A percentile compares a stretch with the other conserved stretches of the same genome.
These are phyloP conservation scores for Bergia puertoricense DNA, from an alignment of 92 coral and sea anemone genomes.

Conservation along the genomic window DNA sequence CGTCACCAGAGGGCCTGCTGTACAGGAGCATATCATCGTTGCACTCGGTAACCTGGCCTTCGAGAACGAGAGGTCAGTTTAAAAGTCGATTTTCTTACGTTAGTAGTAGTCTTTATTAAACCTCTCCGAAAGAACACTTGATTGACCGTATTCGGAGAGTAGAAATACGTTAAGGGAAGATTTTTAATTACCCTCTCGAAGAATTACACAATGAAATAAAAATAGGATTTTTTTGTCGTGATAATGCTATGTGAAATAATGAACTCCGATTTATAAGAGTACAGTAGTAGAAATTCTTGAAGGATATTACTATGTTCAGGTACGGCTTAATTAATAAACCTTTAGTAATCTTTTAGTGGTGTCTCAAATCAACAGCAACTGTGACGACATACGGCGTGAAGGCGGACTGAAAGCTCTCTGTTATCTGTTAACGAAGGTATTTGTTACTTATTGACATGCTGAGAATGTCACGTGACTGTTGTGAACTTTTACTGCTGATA, in stretches of 20 bases:
- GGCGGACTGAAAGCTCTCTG: slow-evolving; percentile 88
- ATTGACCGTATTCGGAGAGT: no score
- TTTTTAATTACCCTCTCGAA: no score
- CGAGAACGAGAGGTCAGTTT: slow-evolving; percentile 74
- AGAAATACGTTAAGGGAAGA: no score
- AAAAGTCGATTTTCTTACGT: background rate
- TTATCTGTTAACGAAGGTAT: slow-evolving; percentile 78
- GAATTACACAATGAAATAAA: no score
- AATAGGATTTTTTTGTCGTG: no score
- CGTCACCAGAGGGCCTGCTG: slow-evolving; percentile 73
- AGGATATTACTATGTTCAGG: no score
- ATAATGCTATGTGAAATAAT: no score
- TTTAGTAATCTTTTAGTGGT: background rate
- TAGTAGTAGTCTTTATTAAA: no score
- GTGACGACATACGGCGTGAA: slow-evolving; percentile 83
- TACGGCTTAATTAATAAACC: background rate
- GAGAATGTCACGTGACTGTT: background rate
- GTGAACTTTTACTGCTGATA: no score
- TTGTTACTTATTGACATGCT: background rate
- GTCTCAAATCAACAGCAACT: slow-evolving; percentile 58
- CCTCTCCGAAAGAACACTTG: no score
- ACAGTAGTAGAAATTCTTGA: no score
- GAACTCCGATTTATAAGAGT: no score
- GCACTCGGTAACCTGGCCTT: slow-evolving; percentile 82
- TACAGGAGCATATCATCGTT: slow-evolving; percentile 75